A percentile compares a stretch with the other conserved stretches of the same genome.
These are phyloP conservation scores for Amphipyra berbera DNA, from an alignment of 2,888 invertebrate species.

Conservation along the genomic window DNA sequence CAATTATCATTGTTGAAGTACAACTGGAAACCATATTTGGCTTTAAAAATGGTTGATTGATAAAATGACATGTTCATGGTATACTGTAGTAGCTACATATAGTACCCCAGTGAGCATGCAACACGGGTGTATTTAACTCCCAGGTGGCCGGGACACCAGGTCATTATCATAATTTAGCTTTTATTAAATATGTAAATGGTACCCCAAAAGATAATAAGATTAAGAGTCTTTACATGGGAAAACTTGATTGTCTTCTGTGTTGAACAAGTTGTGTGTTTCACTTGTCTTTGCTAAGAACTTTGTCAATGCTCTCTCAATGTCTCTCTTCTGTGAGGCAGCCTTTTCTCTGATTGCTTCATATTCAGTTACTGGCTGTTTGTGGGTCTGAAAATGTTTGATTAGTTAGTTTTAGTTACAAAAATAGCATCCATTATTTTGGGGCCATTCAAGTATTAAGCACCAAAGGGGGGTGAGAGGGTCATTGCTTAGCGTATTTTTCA, in stretches of 20 bases:
- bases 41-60: too few species aligned
- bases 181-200: neutral
- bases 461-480: too few species aligned
- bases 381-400: conserved; percentile 92
- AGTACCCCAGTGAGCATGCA: too few species aligned
- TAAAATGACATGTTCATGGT: too few species aligned
- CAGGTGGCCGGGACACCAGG: too few species aligned
- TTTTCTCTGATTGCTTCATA: conserved; percentile 99
- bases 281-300: conserved; percentile 98
- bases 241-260: conserved; percentile 96
- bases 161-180: neutral
- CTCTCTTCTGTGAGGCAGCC: conserved; percentile 97
- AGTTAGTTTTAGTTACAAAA: neutral
- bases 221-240: conserved; percentile 93
- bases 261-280: conserved; percentile 96
- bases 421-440: too few species aligned
- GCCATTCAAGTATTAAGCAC: too few species aligned
- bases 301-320: conserved; percentile 97
- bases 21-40: too few species aligned
- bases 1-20: too few species aligned
- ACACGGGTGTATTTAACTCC: too few species aligned
- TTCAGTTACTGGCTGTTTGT: conserved; percentile 98
- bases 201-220: neutral
- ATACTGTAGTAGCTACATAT: too few species aligned
- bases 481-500: too few species aligned